Conservation (phyloP, 1,140 invertebrate species). For the Drosophila arizonae region DNA sequence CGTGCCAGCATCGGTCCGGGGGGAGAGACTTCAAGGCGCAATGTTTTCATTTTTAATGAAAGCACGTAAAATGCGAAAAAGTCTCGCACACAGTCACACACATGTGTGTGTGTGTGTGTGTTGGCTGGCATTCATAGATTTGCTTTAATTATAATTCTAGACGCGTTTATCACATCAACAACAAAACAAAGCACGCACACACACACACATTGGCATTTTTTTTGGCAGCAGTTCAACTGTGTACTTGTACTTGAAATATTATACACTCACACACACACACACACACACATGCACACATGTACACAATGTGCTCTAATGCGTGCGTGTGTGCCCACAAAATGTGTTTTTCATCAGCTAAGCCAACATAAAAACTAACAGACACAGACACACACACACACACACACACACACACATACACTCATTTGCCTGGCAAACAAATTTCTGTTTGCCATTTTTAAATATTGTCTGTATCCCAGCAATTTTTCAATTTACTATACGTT, state of each 20-base stretch:
- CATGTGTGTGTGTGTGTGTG: not conserved
- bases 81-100: constrained; percentile 35
- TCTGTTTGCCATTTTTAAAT: constrained; percentile 64
- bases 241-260: constrained; percentile 75
- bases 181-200: constrained; percentile 54
- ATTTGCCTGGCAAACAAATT: constrained; percentile 23
- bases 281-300: constrained; percentile 1
- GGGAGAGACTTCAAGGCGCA: constrained; percentile 43
- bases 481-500: not conserved
- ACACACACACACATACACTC: constrained; percentile 16
- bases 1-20: constrained; percentile 14
- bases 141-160: constrained; percentile 81
- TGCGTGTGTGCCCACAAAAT: constrained; percentile 69
- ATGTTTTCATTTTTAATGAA: constrained; percentile 82
- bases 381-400: constrained; percentile 23
- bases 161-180: constrained; percentile 81
- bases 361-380: constrained; percentile 23
- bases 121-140: constrained; percentile 68
- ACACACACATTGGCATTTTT: constrained; percentile 6
- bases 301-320: constrained; percentile 49
- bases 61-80: constrained; percentile 81
- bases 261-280: constrained; percentile 26
- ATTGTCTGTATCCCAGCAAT: constrained; percentile 26
- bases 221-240: constrained; percentile 27
- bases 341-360: constrained; percentile 70